Base-by-base conservation (phyloP, 2,888 invertebrate species). In the Luffia ferchaultella region DNA sequence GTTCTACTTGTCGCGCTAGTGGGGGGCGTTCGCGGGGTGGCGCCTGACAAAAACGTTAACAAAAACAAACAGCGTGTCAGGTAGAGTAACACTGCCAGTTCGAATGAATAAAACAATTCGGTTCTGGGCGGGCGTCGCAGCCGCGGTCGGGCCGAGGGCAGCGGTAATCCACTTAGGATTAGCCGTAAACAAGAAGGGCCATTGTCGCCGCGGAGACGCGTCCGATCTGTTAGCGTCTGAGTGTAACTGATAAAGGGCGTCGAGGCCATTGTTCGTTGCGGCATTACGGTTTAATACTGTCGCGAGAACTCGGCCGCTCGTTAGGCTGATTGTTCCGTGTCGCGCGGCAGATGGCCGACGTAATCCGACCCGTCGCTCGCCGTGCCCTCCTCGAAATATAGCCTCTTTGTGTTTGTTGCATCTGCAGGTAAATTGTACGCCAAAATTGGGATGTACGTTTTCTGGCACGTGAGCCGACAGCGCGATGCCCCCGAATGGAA, bases 371-470 rank as follows among this genome's bases (percentile, higher is more conserved):
- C 72, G 66, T n/a, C 60, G 7, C 49, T 43, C 20, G 50, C 55
- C 54, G 55, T 56, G 52, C 65, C 64, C 64, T 63, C 62, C 60
- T 65, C 63, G 66, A 69, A 70, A 74, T 72, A 72, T 73, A 70
- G 65, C 75, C 76, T 79, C 79, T 80, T 82, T 80, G 77, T 80
- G 73, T 76, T 73, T 73, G 78, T 74, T 80, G 79, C 82, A 82
- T 80, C 78, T 82, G 82, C 79, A 80, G 82, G 80, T 82, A 79
- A 79, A 78, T 79, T 78, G 79, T 71, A 67, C 67, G 68, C 77
- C 70, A 67, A 76, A 80, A 78, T 80, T 78, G 78, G 78, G 63
- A 70, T 68, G 73, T 73, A 72, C 67, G 68, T 76, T 73, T 70
- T 64, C 60, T 53, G 53, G 59, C 65, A 68, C 71, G 70, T 69